Evolutionary conservation across 2,888 invertebrate species (phyloP), one percentile per base, ranked within the genome.

Genomic region (Megastigmus dorsalis): DNA sequence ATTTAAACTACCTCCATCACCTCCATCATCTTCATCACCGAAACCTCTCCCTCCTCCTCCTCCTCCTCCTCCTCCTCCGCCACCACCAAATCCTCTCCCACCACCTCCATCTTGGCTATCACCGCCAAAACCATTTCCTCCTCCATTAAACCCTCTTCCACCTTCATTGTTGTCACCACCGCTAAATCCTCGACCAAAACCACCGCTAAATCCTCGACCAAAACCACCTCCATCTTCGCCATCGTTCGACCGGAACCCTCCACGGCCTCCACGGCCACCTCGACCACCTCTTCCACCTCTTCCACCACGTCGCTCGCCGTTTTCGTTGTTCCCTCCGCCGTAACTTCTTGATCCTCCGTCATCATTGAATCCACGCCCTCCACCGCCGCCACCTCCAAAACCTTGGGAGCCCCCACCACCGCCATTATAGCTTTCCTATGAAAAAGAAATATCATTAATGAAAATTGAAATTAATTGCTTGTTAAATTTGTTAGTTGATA

Each of bases 381-480:
- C 70, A 28, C 50, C 41, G 26, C 59, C 59, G 6, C 59, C 59
- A 15, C 65, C 57, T 3, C 48, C 15, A 0, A 52, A 48, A 1
- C 72, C 65, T 41, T 71, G 65, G 20, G 69, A 57, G 10, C 78
- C 76, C 18, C 80, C 80, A 30, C 80, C 77, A 48, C 78, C 75
- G 48, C 80, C 76, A 41, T n/a, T n/a, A n/a, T n/a, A n/a, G n/a
- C n/a, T n/a, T n/a, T n/a, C n/a, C n/a, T n/a, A n/a, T n/a, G n/a
- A n/a, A n/a, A n/a, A n/a, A n/a, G n/a, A n/a, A n/a, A n/a, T n/a
- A n/a, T n/a, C n/a, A n/a, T n/a, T n/a, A n/a, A n/a, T n/a, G n/a
- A n/a, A n/a, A n/a, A n/a, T n/a, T n/a, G n/a, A n/a, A n/a, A n/a
- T n/a, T n/a, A n/a, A n/a, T n/a, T n/a, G n/a, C n/a, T n/a, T n/a